These are phyloP conservation scores for Paradoxurus hermaphroditus DNA, from an alignment of 2,113 vertebrate species.

Conservation along the genomic window DNA sequence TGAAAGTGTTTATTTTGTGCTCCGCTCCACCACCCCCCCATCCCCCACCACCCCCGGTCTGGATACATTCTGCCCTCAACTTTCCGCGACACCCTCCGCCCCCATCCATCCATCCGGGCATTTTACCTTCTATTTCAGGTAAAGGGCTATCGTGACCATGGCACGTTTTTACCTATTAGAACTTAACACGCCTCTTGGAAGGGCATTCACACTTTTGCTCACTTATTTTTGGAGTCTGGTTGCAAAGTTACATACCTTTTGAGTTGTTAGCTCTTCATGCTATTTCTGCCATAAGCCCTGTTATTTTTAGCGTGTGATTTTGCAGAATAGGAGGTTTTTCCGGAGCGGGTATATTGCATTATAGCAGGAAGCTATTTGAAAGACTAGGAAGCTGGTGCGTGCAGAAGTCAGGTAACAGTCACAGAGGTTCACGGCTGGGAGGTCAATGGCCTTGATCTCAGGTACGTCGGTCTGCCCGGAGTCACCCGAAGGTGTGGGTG, in stretches of 20 bases:
- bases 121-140: neutral
- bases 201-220: neutral
- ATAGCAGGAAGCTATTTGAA: neutral
- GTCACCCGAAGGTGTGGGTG: neutral
- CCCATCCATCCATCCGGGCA: too few species aligned
- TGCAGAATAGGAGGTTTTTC: neutral
- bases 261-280: neutral
- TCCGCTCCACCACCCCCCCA: too few species aligned
- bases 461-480: too few species aligned
- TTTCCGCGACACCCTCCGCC: accelerated
- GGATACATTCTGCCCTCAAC: neutral
- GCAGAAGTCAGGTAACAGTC: neutral
- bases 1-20: neutral
- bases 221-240: neutral
- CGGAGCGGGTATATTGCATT: accelerated
- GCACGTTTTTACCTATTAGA: neutral
- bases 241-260: neutral
- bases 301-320: neutral
- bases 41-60: too few species aligned
- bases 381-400: accelerated
- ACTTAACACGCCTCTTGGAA: neutral
- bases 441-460: neutral
- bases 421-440: neutral
- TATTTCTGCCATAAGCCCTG: neutral
- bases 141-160: neutral